Percentiles rank a stretch among this genome's conserved stretches.
Conservation (phyloP, 1,140 invertebrate genomes). For the Venturia canescens region DNA sequence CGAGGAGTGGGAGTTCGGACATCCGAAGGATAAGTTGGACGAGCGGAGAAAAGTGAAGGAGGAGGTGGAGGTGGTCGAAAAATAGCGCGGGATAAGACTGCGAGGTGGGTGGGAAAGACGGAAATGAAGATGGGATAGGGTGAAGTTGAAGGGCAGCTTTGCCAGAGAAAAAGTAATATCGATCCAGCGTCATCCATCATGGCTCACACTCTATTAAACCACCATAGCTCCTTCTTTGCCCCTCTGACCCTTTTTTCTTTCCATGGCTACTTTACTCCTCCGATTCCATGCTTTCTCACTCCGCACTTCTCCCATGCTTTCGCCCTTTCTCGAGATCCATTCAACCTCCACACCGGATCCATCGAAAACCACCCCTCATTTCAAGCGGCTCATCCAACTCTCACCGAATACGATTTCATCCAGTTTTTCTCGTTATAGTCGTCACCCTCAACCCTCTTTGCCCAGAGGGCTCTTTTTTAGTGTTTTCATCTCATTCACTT, state of each 20-base stretch:
- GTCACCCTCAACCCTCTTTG: background rate
- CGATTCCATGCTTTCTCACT: slow-evolving; percentile 49
- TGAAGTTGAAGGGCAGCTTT: slow-evolving; percentile 14
- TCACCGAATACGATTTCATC: slow-evolving; percentile 40
- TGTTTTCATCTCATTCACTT: slow-evolving; percentile 24
- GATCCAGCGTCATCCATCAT: slow-evolving; percentile 67
- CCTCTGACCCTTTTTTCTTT: slow-evolving; percentile 60
- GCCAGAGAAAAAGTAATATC: slow-evolving; percentile 62
- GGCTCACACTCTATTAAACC: slow-evolving; percentile 68
- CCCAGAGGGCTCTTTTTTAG: background rate
- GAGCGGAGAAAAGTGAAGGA: background rate
- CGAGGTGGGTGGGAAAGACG: background rate
- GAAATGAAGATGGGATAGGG: background rate
- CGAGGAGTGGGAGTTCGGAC: background rate
- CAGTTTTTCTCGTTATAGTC: slow-evolving; percentile 40
- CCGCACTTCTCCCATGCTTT: slow-evolving; percentile 28
- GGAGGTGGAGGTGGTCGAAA: slow-evolving; percentile 1
- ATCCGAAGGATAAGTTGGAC: slow-evolving; percentile 9
- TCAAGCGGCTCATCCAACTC: slow-evolving; percentile 4
- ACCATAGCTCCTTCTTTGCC: slow-evolving; percentile 60
- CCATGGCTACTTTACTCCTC: slow-evolving; percentile 65
- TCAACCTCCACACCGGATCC: background rate
- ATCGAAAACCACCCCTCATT: slow-evolving; percentile 40
- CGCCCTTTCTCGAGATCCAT: slow-evolving; percentile 6
- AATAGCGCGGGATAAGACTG: slow-evolving; percentile 29